Base-by-base conservation (phyloP, 2,888 invertebrate genomes). In the Pandemis cinnamomeana region DNA sequence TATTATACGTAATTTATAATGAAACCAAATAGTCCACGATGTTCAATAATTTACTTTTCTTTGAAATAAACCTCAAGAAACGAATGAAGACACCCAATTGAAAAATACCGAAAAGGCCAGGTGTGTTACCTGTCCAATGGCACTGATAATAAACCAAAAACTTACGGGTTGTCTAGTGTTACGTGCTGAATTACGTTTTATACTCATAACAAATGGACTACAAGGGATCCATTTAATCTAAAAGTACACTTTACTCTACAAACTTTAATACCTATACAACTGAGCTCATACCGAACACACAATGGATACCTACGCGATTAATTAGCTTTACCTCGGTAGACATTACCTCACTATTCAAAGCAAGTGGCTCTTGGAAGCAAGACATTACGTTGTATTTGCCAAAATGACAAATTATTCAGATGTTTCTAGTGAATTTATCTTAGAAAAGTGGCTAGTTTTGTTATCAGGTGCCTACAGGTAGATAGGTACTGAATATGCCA, bases 321-420 rank as follows among this genome's bases (percentile, higher is more conserved):
- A 58, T 58, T 10, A 58, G 70, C 48, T 36, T 20, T 13, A 51
- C 11, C 60, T 11, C 15, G 48, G n/a, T 41, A 41, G 8, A 46
- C 46, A 27, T 48, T 20, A 46, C 46, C 2, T 11, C 5, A 10
- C 41, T 60, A 69, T 48, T 69, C 15, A 48, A n/a, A 51, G 61
- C 36, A n/a, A 58, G 58, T 27, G 3, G 20, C 58, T 58, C 20
- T 27, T 7, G 27, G 58, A 27, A 58, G 58, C 10, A 58, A 58
- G 11, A 58, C 58, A 58, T 27, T 27, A 11, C 5, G 27, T 58
- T 3, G 5, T 5, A 11, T 7, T 41, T 58, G 36, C 48, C 8
- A 27, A 77, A 75, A 80, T 80, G 79, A 64, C 61, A 8, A 80
- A 78, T 48, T 20, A 42, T 0, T 76, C 77, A 7, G 74, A 71